phyloP scores from a whole-genome alignment of 2,113 vertebrate species.

The Eonycteris spelaea region DNA sequence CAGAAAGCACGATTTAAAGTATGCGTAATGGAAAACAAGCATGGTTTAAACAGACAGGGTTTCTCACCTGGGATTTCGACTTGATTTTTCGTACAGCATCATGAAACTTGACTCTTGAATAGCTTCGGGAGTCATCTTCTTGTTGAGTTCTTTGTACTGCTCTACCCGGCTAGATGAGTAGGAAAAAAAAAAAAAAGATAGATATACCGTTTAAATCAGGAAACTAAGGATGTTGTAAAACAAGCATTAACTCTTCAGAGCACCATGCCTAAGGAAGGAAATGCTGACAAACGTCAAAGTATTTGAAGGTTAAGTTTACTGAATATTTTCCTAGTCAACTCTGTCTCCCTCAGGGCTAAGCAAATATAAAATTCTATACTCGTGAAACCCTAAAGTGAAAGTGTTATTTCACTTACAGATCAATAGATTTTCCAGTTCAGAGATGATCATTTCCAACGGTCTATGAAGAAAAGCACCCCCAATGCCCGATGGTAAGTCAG shows the following conservation, averaged over 20 bases:
- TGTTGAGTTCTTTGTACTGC: slow-evolving; percentile 32
- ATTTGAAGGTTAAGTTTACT: not conserved
- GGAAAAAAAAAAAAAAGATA: not conserved
- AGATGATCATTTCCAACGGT: not conserved
- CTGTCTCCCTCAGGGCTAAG: not conserved
- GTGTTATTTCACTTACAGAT: not conserved
- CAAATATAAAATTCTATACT: not conserved
- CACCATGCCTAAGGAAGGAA: not conserved
- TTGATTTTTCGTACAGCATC: slow-evolving; percentile 77
- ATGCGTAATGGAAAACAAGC: not conserved
- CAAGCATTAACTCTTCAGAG: not conserved
- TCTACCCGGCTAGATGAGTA: slow-evolving; percentile 59
- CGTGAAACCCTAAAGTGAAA: not conserved
- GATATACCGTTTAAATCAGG: not conserved
- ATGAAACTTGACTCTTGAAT: slow-evolving; percentile 78
- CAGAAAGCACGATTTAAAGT: not conserved
- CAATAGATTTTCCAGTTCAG: not conserved
- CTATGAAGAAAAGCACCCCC: not conserved
- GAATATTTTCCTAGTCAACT: not conserved
- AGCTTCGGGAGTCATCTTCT: slow-evolving; percentile 58
- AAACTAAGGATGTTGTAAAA: not conserved
- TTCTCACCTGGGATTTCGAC: slow-evolving; percentile 80
- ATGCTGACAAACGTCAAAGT: not conserved
- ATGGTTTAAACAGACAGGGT: not conserved
- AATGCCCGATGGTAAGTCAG: not conserved